phyloP scores from a whole-genome alignment of 2,113 vertebrate genomes.

The Mus spicilegus region DNA sequence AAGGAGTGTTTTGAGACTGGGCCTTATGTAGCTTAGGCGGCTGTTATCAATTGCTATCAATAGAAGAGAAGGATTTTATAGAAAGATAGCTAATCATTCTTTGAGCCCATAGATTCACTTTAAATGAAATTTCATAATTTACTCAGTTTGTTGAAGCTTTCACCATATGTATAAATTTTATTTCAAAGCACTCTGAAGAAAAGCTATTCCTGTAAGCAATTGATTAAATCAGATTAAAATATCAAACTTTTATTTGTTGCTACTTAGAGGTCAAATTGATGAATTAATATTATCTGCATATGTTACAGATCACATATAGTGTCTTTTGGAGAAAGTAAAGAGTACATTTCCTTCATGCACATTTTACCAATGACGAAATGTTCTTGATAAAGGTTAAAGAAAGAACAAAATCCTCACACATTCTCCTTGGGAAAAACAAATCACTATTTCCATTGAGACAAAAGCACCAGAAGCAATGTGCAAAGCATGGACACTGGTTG shows the following conservation, averaged over 20 bases:
- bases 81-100: not conserved
- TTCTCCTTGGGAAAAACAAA: not conserved
- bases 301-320: not conserved
- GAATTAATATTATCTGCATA: not conserved
- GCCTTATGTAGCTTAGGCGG: not conserved
- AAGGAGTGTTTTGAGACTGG: not conserved
- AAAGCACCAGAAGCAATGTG: not conserved
- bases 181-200: not conserved
- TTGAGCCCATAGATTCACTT: not conserved
- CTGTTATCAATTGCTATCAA: not conserved
- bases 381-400: not conserved
- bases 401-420: not conserved
- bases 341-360: not conserved
- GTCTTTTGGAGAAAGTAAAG: not conserved
- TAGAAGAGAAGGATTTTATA: not conserved
- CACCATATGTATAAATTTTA: not conserved
- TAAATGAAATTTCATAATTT: not conserved
- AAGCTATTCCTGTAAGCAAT: not conserved
- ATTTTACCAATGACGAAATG: not conserved
- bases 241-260: not conserved
- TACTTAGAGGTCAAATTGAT: not conserved
- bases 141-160: not conserved
- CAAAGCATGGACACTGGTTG: not conserved
- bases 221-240: not conserved
- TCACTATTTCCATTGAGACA: not conserved